phyloP scores from a whole-genome alignment of 2,888 invertebrate genomes.

The Charanyca ferruginea region DNA sequence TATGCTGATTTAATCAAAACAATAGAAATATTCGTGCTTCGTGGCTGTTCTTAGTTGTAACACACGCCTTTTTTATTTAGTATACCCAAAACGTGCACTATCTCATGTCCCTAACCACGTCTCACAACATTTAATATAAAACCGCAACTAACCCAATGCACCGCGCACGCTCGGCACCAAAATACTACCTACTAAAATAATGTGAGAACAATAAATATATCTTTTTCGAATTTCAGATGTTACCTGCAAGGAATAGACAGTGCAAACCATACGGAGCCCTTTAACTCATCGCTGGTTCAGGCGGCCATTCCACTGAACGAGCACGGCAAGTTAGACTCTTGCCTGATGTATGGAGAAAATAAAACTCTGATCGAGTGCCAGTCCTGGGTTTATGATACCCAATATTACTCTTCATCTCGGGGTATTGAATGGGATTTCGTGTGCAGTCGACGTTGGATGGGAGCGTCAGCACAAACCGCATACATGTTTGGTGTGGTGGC shows the following conservation, averaged over 20 bases:
- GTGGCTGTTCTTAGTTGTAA: slow-evolving; percentile 53
- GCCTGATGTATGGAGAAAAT: slow-evolving; percentile 89
- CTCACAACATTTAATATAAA: slow-evolving; percentile 32
- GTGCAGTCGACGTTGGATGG: slow-evolving; percentile 95
- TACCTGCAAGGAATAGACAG: slow-evolving; percentile 90
- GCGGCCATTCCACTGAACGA: slow-evolving; percentile 91
- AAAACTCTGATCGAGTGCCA: slow-evolving; percentile 79
- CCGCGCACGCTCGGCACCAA: slow-evolving; percentile 57
- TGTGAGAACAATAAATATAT: slow-evolving; percentile 52
- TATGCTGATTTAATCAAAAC: slow-evolving; percentile 13
- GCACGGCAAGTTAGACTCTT: slow-evolving; percentile 92
- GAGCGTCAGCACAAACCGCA: slow-evolving; percentile 94
- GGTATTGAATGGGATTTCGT: slow-evolving; percentile 96
- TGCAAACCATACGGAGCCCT: slow-evolving; percentile 85
- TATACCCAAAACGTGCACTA: slow-evolving; percentile 34
- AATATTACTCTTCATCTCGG: slow-evolving; percentile 93
- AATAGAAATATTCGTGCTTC: slow-evolving; percentile 44
- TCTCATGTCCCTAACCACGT: slow-evolving; percentile 27
- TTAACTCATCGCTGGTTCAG: slow-evolving; percentile 90
- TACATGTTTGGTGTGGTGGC: slow-evolving; percentile 96
- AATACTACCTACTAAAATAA: slow-evolving; percentile 11
- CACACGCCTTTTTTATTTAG: slow-evolving; percentile 44
- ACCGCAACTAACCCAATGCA: slow-evolving; percentile 59
- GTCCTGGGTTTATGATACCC: slow-evolving; percentile 94
- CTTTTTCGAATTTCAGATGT: slow-evolving; percentile 89